Percentiles rank a stretch among this genome's conserved stretches.
Conservation (phyloP, 1,140 invertebrate species). For the Cydia fagiglandana region DNA sequence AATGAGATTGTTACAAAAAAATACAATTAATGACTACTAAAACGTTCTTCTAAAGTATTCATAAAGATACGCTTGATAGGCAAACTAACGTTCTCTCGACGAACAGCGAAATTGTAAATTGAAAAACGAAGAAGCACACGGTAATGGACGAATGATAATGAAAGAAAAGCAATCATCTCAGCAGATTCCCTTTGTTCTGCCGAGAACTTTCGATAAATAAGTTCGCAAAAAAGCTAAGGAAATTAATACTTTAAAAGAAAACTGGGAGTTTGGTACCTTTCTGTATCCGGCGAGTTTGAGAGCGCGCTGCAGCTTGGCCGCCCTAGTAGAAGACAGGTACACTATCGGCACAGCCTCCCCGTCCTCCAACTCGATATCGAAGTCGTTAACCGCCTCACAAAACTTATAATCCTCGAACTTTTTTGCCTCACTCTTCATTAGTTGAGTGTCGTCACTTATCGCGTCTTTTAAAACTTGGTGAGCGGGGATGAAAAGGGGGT, state of each 20-base stretch:
- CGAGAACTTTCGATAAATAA: conserved; percentile 17
- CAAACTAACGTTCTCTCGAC: neutral
- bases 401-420: conserved; percentile 73
- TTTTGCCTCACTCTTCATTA: conserved; percentile 66
- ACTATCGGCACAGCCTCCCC: conserved; percentile 68
- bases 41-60: no score
- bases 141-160: conserved; percentile 37
- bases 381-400: conserved; percentile 70
- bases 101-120: neutral
- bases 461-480: conserved; percentile 64
- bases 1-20: no score
- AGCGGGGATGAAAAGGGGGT: conserved; percentile 55
- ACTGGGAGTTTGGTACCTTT: conserved; percentile 55
- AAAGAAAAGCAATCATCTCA: conserved; percentile 24
- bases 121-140: conserved; percentile 18
- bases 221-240: conserved; percentile 34
- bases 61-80: neutral
- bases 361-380: conserved; percentile 66
- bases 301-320: conserved; percentile 64
- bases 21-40: no score
- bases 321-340: conserved; percentile 65
- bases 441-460: conserved; percentile 59
- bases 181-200: conserved; percentile 25
- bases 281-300: conserved; percentile 63
- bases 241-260: conserved; percentile 30